Conservation (phyloP, 1,140 invertebrate species). For the Drosophila bocki region DNA sequence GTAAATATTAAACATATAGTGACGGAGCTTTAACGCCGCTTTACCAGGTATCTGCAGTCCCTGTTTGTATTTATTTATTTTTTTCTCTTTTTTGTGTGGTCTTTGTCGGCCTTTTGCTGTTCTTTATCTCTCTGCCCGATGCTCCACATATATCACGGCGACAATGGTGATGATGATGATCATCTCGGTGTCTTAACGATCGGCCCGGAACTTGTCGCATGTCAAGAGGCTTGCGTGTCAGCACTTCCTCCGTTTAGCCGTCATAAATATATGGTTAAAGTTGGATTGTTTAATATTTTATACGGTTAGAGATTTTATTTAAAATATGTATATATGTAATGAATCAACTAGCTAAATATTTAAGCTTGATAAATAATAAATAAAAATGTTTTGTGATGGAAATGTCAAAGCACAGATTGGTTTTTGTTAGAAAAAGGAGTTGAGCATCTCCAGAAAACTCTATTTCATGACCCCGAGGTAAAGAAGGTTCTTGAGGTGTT, state of each 20-base stretch:
- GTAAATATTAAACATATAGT: conserved; percentile 73
- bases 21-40: conserved; percentile 54
- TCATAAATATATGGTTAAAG: not conserved
- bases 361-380: no score
- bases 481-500: no score
- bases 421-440: not conserved
- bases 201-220: conserved; percentile 76
- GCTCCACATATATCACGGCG: conserved; percentile 60
- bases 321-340: no score
- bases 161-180: conserved; percentile 41
- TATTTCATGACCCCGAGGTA: no score
- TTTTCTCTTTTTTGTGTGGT: conserved; percentile 50
- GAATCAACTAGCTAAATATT: no score
- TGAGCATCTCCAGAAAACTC: not conserved
- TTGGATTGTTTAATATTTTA: not conserved
- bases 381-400: not conserved
- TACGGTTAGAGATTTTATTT: not conserved
- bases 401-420: not conserved
- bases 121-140: conserved; percentile 52
- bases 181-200: conserved; percentile 39
- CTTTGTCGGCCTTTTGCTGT: conserved; percentile 76
- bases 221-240: conserved; percentile 57
- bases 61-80: conserved; percentile 34
- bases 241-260: not conserved
- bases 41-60: conserved; percentile 26